These are phyloP conservation scores for Galerucella nymphaeae DNA, from an alignment of 2,888 invertebrate genomes.

Conservation along the genomic window DNA sequence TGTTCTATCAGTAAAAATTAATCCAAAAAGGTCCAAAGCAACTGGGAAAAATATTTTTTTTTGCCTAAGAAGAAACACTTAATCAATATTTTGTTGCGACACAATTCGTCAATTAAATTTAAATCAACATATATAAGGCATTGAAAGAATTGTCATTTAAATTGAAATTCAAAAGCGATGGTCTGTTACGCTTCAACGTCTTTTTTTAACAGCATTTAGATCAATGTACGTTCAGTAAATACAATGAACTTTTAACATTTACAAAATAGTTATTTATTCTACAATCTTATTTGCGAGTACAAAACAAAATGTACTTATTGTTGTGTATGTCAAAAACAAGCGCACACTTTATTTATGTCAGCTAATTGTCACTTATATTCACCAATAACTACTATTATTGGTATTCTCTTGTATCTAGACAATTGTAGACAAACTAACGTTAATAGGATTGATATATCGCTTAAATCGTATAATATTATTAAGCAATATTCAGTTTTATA, in stretches of 20 bases:
- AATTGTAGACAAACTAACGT: neutral
- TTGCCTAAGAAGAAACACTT: no score
- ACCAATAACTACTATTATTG: neutral
- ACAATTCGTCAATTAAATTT: neutral
- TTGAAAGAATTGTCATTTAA: neutral
- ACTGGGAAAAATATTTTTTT: no score
- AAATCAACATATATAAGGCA: neutral
- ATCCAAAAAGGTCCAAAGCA: no score
- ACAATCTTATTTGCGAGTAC: neutral
- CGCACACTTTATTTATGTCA: constrained; percentile 16
- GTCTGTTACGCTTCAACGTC: neutral
- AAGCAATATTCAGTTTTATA: no score
- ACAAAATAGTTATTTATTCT: neutral
- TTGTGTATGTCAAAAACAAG: constrained; percentile 12
- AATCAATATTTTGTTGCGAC: no score
- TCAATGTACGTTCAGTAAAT: neutral
- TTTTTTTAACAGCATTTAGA: neutral
- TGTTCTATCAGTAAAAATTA: no score
- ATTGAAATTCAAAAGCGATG: neutral
- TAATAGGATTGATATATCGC: neutral
- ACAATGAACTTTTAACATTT: neutral
- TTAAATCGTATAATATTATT: no score
- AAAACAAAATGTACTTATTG: constrained; percentile 9
- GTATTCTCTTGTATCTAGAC: neutral
- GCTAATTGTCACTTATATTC: neutral